A percentile compares a stretch with the other conserved stretches of the same genome.
Evolutionary conservation across 1,140 invertebrate species (phyloP).

Genomic region (Drosophila dunni): DNA sequence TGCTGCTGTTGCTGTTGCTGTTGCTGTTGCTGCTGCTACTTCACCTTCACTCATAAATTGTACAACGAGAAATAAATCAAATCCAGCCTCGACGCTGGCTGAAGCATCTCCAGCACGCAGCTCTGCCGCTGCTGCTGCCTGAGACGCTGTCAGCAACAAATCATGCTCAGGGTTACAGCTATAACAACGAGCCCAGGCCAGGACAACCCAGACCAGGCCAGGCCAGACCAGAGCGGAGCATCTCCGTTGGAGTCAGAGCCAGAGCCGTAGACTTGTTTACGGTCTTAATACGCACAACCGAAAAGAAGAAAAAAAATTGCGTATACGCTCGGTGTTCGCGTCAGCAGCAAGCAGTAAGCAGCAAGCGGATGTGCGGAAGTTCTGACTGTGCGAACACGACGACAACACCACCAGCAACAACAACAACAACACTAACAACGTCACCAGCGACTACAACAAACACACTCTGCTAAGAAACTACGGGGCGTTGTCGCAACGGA

Average conservation of each 20-base stretch:
- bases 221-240: slow-evolving; percentile 9
- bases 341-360: slow-evolving; percentile 42
- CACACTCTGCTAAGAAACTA: slow-evolving; percentile 63
- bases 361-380: slow-evolving; percentile 70
- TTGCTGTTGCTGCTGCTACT: slow-evolving; percentile 46
- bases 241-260: slow-evolving; percentile 59
- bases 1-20: slow-evolving; percentile 21
- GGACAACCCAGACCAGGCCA: slow-evolving; percentile 2
- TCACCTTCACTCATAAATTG: slow-evolving; percentile 83
- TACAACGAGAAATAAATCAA: slow-evolving; percentile 81
- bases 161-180: slow-evolving; percentile 75
- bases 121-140: slow-evolving; percentile 56
- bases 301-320: slow-evolving; percentile 66
- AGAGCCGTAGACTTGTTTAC: slow-evolving; percentile 73
- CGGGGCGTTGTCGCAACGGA: slow-evolving; percentile 72
- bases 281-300: slow-evolving; percentile 69
- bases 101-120: slow-evolving; percentile 10
- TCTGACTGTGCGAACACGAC: slow-evolving; percentile 73
- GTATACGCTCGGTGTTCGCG: slow-evolving; percentile 63
- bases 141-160: slow-evolving; percentile 82
- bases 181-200: slow-evolving; percentile 31
- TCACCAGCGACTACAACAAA: slow-evolving; percentile 12
- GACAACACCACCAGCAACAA: slow-evolving; percentile 42
- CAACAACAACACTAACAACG: slow-evolving; percentile 16
- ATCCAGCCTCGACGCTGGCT: slow-evolving; percentile 59